These are phyloP conservation scores for Sanderia malayensis DNA, from an alignment of 30 jellyfish, hydroid and myxozoan species.

Conservation along the genomic window DNA sequence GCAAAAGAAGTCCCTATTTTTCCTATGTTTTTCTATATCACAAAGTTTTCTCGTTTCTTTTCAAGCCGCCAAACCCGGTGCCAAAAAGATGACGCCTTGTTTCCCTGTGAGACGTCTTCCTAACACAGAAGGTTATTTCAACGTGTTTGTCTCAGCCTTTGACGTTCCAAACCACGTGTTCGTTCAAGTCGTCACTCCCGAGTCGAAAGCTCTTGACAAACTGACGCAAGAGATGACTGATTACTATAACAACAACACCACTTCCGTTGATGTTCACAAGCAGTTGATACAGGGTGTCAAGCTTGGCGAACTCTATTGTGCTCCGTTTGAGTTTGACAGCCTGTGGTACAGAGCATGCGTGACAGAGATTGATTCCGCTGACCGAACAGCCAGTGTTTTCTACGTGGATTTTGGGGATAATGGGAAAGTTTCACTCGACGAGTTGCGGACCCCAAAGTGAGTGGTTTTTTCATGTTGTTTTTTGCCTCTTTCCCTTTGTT, in stretches of 20 bases:
- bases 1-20: too few relatives aligned
- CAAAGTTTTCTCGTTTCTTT: too few relatives aligned
- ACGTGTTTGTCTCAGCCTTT: constrained; percentile 79
- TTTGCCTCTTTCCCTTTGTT: too few relatives aligned
- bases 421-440: constrained; percentile 45
- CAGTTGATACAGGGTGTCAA: constrained; percentile 13
- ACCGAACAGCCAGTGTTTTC: constrained; percentile 33
- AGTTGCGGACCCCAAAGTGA: constrained; percentile 42
- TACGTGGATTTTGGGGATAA: constrained; percentile 91
- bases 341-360: constrained; percentile 86
- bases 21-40: too few relatives aligned
- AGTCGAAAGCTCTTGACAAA: constrained; percentile 49
- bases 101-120: constrained; percentile 54
- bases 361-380: constrained; percentile 34
- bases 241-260: constrained; percentile 23
- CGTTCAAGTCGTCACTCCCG: constrained; percentile 60
- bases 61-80: too few relatives aligned
- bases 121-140: constrained; percentile 42
- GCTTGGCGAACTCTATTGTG: constrained; percentile 75
- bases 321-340: constrained; percentile 76
- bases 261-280: constrained; percentile 13
- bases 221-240: constrained; percentile 65
- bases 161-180: constrained; percentile 80
- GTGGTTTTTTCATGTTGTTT: too few relatives aligned
- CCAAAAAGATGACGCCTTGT: too few relatives aligned